Evolutionary conservation across 2,113 vertebrate species (phyloP).

Genomic region (Corythaixoides concolor): DNA sequence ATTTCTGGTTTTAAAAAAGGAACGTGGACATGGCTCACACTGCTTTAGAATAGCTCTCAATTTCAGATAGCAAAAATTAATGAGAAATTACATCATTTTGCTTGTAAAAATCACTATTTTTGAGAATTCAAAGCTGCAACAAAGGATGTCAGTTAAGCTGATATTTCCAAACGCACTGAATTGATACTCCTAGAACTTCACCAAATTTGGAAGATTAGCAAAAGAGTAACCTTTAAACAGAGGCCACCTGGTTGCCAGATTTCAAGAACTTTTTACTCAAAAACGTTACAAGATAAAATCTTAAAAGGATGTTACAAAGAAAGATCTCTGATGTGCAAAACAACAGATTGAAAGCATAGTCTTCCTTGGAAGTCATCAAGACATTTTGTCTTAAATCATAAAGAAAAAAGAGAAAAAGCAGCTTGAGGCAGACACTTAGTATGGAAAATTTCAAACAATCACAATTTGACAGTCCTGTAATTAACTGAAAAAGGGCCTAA

Average conservation of each 20-base stretch:
- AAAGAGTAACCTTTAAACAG: not conserved
- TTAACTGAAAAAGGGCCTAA: not conserved
- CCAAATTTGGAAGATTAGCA: not conserved
- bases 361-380: not conserved
- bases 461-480: not conserved
- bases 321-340: not conserved
- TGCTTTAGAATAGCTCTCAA: not conserved
- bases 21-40: fast-evolving
- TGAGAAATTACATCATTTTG: not conserved
- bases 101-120: not conserved
- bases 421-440: not conserved
- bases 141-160: not conserved
- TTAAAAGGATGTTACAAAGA: not conserved
- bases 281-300: not conserved
- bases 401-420: not conserved
- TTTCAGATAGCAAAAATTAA: not conserved
- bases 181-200: not conserved
- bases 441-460: not conserved
- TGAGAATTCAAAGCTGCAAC: not conserved
- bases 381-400: not conserved
- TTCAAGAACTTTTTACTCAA: not conserved
- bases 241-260: not conserved
- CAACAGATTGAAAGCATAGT: not conserved
- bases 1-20: not conserved
- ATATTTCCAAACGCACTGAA: not conserved